Percentiles rank a stretch among this genome's conserved stretches.
Conservation (phyloP, 2,888 invertebrate species). For the Euphydryas editha region DNA sequence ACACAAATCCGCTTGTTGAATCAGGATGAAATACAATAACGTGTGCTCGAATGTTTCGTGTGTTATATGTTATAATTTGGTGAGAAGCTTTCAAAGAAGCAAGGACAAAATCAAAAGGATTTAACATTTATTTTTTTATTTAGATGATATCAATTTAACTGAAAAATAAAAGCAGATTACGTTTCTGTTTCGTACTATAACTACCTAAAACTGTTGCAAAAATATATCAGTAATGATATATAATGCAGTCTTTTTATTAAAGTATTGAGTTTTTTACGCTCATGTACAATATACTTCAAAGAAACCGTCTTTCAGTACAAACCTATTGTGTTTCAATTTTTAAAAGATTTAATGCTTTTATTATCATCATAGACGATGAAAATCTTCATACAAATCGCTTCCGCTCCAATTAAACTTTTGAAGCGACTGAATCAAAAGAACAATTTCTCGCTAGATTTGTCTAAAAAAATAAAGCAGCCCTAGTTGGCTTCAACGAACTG, state of each 20-base stretch:
- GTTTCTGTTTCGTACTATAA: background rate
- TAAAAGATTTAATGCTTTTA: constrained; percentile 9
- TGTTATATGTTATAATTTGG: constrained; percentile 28
- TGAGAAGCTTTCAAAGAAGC: constrained; percentile 10
- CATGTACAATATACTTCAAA: background rate
- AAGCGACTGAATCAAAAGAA: constrained; percentile 25
- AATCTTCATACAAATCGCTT: constrained; percentile 25
- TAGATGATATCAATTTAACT: background rate
- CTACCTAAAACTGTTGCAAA: background rate
- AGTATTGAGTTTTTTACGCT: too few species aligned
- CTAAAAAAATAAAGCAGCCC: constrained; percentile 41
- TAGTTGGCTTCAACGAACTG: constrained; percentile 69
- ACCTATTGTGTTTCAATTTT: background rate
- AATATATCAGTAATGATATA: background rate
- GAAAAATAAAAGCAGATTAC: background rate
- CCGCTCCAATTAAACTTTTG: constrained; percentile 33
- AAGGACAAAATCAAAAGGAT: constrained; percentile 12
- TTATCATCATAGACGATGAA: constrained; percentile 18
- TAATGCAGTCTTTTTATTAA: background rate
- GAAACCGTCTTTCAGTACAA: background rate
- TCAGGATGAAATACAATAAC: constrained; percentile 38
- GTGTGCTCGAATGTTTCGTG: constrained; percentile 23
- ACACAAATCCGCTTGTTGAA: constrained; percentile 42
- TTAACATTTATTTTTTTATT: background rate
- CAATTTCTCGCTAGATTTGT: constrained; percentile 34